Conservation (phyloP, 2,113 vertebrate species). For the Oryzias melastigma region DNA sequence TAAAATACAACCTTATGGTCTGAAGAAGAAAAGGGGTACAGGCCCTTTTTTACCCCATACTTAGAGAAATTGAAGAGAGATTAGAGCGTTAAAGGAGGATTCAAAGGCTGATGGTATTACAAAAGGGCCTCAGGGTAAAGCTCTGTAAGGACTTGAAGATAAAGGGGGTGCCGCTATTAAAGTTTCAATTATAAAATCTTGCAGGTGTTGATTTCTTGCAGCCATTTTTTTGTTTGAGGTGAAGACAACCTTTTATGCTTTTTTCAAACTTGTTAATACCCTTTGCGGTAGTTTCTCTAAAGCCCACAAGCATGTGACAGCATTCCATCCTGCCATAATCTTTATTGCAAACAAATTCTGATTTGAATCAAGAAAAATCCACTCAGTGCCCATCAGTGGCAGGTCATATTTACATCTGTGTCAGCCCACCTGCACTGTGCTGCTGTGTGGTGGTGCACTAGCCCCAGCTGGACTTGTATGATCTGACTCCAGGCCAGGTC, state of each 20-base stretch:
- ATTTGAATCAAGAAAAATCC: conserved; percentile 53
- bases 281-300: conserved; percentile 9
- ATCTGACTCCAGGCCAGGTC: conserved; percentile 76
- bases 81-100: conserved; percentile 45
- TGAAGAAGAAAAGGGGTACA: conserved; percentile 56
- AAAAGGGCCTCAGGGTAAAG: conserved; percentile 16
- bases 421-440: conserved; percentile 67
- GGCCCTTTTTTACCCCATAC: conserved; percentile 52
- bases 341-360: conserved; percentile 49
- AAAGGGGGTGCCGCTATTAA: conserved; percentile 4
- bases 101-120: conserved; percentile 25
- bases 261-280: neutral
- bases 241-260: neutral
- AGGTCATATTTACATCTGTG: conserved; percentile 66
- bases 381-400: conserved; percentile 57
- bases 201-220: neutral
- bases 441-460: conserved; percentile 58
- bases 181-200: conserved; percentile 7
- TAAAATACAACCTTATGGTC: conserved; percentile 79
- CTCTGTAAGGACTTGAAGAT: conserved; percentile 24
- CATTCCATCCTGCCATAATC: conserved; percentile 1
- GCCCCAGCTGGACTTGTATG: conserved; percentile 67
- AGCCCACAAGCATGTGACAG: conserved; percentile 24
- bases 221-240: too few relatives aligned
- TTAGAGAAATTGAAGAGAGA: conserved; percentile 40